phyloP scores from a whole-genome alignment of 2,888 invertebrate species.

The Lamproptera curius region DNA sequence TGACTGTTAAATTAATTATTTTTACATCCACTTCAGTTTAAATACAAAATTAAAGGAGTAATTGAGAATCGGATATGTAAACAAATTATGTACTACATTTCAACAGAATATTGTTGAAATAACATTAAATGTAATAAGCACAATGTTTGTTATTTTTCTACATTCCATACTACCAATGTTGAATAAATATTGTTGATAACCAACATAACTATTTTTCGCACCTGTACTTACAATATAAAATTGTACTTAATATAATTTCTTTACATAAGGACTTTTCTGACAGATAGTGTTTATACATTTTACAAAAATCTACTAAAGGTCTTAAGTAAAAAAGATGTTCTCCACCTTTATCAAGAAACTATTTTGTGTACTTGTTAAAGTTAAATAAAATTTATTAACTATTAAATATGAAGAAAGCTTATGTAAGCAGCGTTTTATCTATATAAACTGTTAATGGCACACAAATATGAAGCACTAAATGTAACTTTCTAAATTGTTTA shows the following conservation, averaged over 20 bases:
- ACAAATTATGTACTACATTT: no score
- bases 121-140: no score
- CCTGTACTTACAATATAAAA: constrained; percentile 16
- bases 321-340: not conserved
- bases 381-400: constrained; percentile 15
- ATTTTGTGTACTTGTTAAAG: constrained; percentile 25
- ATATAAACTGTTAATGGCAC: constrained; percentile 14
- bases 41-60: no score
- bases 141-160: constrained; percentile 31
- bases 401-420: constrained; percentile 19
- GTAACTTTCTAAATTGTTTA: constrained; percentile 11
- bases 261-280: not conserved
- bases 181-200: not conserved
- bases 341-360: constrained; percentile 30
- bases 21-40: no score
- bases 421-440: constrained; percentile 11
- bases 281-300: not conserved
- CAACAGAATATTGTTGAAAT: no score
- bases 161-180: constrained; percentile 28
- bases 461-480: constrained; percentile 23
- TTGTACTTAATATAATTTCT: constrained; percentile 18
- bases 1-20: no score
- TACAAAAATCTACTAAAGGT: not conserved
- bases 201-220: not conserved
- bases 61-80: no score